phyloP scores from a whole-genome alignment of 1,140 invertebrate species.

The Danaus plexippus region DNA sequence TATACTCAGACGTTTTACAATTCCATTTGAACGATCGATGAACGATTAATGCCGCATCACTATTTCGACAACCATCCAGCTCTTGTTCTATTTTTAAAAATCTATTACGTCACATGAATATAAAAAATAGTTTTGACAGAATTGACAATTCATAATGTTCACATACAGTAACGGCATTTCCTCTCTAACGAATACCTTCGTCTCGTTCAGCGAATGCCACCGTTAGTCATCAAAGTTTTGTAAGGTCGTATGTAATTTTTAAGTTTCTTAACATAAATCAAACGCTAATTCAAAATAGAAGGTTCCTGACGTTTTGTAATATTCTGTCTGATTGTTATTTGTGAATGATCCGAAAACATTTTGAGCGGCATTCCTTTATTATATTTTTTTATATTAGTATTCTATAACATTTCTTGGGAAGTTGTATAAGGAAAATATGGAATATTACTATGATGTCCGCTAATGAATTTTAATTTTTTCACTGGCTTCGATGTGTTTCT shows the following conservation, averaged over 20 bases:
- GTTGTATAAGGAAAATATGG: too few species aligned
- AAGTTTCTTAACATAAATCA: conserved; percentile 11
- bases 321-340: too few species aligned
- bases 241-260: conserved; percentile 18
- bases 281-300: neutral
- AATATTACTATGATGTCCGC: too few species aligned
- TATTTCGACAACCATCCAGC: conserved; percentile 16
- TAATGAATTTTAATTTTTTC: too few species aligned
- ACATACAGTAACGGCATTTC: conserved; percentile 21
- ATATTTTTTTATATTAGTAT: too few species aligned
- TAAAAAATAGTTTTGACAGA: neutral
- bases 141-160: neutral
- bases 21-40: too few species aligned
- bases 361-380: too few species aligned
- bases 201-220: conserved; percentile 21
- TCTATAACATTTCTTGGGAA: too few species aligned
- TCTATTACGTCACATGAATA: conserved; percentile 6
- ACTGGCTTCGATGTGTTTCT: too few species aligned
- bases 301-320: too few species aligned
- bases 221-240: conserved; percentile 23
- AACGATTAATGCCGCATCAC: neutral
- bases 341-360: too few species aligned
- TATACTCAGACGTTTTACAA: too few species aligned
- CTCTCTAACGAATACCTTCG: conserved; percentile 19
- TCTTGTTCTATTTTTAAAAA: neutral